These are phyloP conservation scores for Neocrepidodera transversa DNA, from an alignment of 2,888 invertebrate species.

Conservation along the genomic window DNA sequence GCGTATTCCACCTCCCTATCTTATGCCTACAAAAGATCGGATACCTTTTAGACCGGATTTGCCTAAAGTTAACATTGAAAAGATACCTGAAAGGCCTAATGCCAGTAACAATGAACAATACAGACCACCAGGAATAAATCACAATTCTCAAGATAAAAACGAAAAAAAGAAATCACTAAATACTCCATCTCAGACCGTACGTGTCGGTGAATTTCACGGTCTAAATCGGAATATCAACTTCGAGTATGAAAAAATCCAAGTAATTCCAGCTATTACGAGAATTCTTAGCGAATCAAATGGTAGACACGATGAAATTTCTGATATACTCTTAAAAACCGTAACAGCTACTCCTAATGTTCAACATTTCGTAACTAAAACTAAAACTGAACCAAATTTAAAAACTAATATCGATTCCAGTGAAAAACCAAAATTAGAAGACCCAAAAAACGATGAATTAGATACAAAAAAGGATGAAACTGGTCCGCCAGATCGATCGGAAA, in stretches of 20 bases:
- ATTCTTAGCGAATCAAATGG: slow-evolving; percentile 88
- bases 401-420: slow-evolving; percentile 38
- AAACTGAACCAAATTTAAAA: slow-evolving; percentile 51
- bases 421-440: slow-evolving; percentile 36
- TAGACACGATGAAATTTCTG: slow-evolving; percentile 81
- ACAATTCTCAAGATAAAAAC: slow-evolving; percentile 41
- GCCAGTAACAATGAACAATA: slow-evolving; percentile 30
- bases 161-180: slow-evolving; percentile 77
- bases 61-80: slow-evolving; percentile 57
- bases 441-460: slow-evolving; percentile 44
- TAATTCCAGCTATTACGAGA: slow-evolving; percentile 81
- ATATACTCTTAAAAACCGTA: slow-evolving; percentile 74
- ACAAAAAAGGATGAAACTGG: slow-evolving; percentile 46
- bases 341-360: slow-evolving; percentile 62
- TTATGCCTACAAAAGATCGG: slow-evolving; percentile 79
- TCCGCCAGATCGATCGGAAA: slow-evolving; percentile 52
- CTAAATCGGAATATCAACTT: slow-evolving; percentile 54
- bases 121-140: slow-evolving; percentile 30
- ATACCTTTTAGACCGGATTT: slow-evolving; percentile 81
- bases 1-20: slow-evolving; percentile 83
- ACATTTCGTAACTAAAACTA: slow-evolving; percentile 46
- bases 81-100: slow-evolving; percentile 44
- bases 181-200: slow-evolving; percentile 74
- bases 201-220: slow-evolving; percentile 57
- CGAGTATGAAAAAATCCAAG: slow-evolving; percentile 57